Base-by-base conservation (phyloP, 2,113 vertebrate genomes). In the Ovibos moschatus region DNA sequence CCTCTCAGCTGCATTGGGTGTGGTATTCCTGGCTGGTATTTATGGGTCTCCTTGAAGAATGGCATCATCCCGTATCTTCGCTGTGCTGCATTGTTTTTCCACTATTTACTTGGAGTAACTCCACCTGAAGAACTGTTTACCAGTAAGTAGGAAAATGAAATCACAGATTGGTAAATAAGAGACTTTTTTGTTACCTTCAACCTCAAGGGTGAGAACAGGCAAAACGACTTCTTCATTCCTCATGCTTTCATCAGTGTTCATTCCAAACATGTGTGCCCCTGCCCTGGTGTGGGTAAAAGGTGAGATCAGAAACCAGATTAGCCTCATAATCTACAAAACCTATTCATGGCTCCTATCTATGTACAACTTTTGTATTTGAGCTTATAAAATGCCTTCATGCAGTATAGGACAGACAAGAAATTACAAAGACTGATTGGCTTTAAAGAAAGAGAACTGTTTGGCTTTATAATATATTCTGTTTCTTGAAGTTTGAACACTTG, bases 51-150 rank as follows among this genome's bases (percentile, higher is more conserved):
- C 55, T 98, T 99, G 97, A 99, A 99, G 98, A 99, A 97, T 94
- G 99, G 99, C 92, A 99, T 99, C 67, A 98, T 98, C 93, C 99
- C 99, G 58, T 99, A 99, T 97, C 99, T 99, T 97, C 99, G 99
- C 94, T 99, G 99, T 95, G 99, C 99, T 96, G 99, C 99, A 91
- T 98, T 99, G 55, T 99, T 99, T 98, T 99, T 99, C 98, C 99
- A 99, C 98, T 99, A 99, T 98, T 99, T 99, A 97, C 99, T 99
- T 94, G 99, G 99, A 98, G 99, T 99, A n/a, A 99, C 99, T 95
- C 99, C 99, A 67, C 99, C 99, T 53, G 99, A 99, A 98, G 99
- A 99, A 43, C 99, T 99, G 53, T 88, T 98, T 51, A 98, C 98
- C 93, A 98, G 99, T 99, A 99, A 99, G 95, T 98, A 91, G 51